Evolutionary conservation across 2,113 vertebrate species (phyloP), one percentile per base, ranked within the genome.

Genomic region (Ifrita kowaldi): DNA sequence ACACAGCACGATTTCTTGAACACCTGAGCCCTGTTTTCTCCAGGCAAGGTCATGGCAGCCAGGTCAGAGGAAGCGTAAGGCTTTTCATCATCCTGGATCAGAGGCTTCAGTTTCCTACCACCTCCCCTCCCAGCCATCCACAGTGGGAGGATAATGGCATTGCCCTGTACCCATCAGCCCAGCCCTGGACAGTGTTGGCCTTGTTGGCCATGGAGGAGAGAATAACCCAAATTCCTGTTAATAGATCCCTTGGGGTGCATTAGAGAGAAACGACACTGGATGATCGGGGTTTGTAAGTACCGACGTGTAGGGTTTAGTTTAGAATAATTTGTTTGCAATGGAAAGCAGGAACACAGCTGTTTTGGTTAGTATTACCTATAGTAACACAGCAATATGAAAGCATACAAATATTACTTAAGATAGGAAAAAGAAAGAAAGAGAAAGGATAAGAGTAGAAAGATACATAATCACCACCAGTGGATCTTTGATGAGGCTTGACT

Each of bases 401-500:
- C 11, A 74, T 26, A 7, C 24, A 57, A 67, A 46, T 46, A 60
- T 26, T 44, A n/a, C 9, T 39, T 30, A 26, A n/a, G 23, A 21
- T 18, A 30, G 19, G 19, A 28, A 59, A 59, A 67, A 65, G 18
- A 56, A 41, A 30, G 24, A 37, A 32, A 49, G 10, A 39, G 6
- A 71, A 52, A 65, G 13, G 2, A 4, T 11, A 17, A 44, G 19
- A 89, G 28, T 18, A 13, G 20, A 60, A 75, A 41, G 13, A 28
- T 42, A 9, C 15, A 39, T 22, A 16, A 46, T 21, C 22, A 20
- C 28, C 16, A 21, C 39, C 37, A 8, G 2, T 5, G 10, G 12
- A 24, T 33, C 37, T 39, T n/a, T 0, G 0, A 14, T 27, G 20
- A 67, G 13, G 8, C 6, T 60, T 60, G 20, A 32, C 15, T 30